These are phyloP conservation scores for Falco punctatus DNA, from an alignment of 2,113 vertebrate genomes.

Conservation along the genomic window DNA sequence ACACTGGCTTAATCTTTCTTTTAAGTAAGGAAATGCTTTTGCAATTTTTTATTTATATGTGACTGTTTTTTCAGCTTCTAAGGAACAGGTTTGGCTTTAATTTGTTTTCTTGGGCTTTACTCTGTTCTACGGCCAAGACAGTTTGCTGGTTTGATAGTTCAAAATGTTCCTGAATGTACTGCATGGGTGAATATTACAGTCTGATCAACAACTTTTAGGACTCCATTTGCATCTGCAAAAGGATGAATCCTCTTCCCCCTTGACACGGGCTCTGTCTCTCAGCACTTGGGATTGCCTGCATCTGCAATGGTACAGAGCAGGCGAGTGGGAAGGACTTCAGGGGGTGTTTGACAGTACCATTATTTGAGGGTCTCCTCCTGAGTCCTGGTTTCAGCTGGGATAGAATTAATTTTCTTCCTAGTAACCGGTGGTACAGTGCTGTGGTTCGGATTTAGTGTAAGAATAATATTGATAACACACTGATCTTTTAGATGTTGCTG, in stretches of 20 bases:
- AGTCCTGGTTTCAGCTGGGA: no score
- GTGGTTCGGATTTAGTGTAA: no score
- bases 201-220: not conserved
- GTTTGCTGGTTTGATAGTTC: not conserved
- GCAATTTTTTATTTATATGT: not conserved
- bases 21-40: not conserved
- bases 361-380: not conserved
- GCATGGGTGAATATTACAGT: fast-evolving
- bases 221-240: not conserved
- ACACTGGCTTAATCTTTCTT: not conserved
- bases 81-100: not conserved
- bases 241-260: not conserved
- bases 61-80: not conserved
- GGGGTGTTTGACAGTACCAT: not conserved
- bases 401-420: no score
- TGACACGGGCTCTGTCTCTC: fast-evolving
- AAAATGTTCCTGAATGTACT: not conserved
- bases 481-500: no score
- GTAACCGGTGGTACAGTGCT: no score
- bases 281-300: fast-evolving
- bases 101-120: not conserved
- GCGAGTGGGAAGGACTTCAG: fast-evolving
- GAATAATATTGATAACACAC: no score
- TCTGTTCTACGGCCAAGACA: not conserved
- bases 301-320: not conserved